These are phyloP conservation scores for Salminus brasiliensis DNA, from an alignment of 2,113 vertebrate species.

Conservation along the genomic window DNA sequence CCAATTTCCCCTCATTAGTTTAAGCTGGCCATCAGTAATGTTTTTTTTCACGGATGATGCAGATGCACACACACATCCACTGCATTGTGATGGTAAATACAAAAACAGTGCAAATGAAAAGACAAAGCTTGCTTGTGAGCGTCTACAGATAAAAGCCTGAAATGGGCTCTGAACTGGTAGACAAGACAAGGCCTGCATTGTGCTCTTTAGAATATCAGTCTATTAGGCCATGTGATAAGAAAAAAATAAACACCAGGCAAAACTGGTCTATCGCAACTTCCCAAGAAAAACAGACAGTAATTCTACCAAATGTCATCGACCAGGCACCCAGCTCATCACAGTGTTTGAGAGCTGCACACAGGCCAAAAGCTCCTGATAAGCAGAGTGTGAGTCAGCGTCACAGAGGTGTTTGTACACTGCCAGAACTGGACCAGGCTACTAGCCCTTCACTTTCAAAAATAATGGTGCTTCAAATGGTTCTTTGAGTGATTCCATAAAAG, in stretches of 20 bases:
- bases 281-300: neutral
- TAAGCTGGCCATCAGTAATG: neutral
- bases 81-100: neutral
- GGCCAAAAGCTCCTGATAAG: neutral
- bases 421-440: neutral
- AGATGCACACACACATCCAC: neutral
- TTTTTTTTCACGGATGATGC: neutral
- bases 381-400: neutral
- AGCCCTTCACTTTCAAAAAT: no score
- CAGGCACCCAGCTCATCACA: neutral
- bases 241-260: conserved; percentile 24
- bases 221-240: conserved; percentile 22
- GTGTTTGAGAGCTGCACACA: neutral
- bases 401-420: neutral
- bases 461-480: no score
- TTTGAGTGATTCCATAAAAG: no score
- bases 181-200: conserved; percentile 53
- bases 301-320: neutral
- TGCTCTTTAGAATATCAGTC: conserved; percentile 44
- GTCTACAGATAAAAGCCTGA: neutral
- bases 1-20: neutral
- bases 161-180: neutral
- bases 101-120: neutral
- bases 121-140: conserved; percentile 15
- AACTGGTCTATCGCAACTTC: conserved; percentile 9